phyloP scores from a whole-genome alignment of 2,888 invertebrate species.

The Temnothorax unifasciatus region DNA sequence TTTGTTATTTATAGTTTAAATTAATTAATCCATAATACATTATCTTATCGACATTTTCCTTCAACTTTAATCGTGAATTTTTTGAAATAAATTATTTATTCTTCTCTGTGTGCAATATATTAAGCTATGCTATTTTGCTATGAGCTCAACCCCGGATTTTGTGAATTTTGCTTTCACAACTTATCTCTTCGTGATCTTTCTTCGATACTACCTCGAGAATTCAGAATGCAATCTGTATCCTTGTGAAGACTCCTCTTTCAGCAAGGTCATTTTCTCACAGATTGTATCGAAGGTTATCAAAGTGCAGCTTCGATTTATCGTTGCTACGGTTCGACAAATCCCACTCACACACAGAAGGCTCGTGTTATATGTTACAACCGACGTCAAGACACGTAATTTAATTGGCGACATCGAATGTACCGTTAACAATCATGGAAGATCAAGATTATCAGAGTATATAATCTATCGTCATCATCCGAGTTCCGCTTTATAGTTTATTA shows the following conservation, averaged over 20 bases:
- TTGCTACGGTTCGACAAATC: background rate
- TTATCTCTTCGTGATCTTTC: background rate
- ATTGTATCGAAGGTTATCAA: constrained; percentile 19
- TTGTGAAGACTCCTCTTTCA: background rate
- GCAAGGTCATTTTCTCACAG: background rate
- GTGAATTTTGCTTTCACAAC: background rate
- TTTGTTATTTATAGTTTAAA: constrained; percentile 14
- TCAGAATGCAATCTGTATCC: background rate
- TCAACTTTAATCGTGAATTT: no score
- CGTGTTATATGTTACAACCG: background rate
- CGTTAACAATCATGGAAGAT: constrained; percentile 6
- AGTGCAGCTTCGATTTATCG: constrained; percentile 22
- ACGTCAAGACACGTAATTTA: background rate
- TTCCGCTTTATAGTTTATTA: background rate
- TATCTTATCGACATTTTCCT: no score
- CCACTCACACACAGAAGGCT: background rate
- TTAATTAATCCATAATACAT: background rate
- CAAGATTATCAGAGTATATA: background rate
- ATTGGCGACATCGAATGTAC: background rate
- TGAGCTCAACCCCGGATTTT: background rate
- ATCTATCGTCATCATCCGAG: background rate
- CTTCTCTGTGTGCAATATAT: no score
- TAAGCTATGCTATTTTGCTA: background rate
- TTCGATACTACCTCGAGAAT: background rate
- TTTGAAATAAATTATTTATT: no score